Conservation (phyloP, 2,113 vertebrate species). For the Psephotus haematonotus region DNA sequence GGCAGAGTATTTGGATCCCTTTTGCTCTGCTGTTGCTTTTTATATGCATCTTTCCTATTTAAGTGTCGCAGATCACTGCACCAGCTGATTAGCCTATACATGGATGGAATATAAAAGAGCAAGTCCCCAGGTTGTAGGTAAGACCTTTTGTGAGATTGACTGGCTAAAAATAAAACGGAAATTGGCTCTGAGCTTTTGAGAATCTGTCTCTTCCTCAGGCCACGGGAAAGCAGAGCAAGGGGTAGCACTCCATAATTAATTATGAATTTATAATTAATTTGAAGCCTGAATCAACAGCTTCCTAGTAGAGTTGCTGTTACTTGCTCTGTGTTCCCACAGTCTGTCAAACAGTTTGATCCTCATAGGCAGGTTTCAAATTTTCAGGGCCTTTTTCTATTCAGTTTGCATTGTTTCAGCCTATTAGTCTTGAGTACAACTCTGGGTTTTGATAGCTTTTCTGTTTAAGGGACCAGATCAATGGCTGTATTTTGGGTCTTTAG, state of each 20-base stretch:
- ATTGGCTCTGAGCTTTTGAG: constrained; percentile 62
- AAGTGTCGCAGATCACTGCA: constrained; percentile 67
- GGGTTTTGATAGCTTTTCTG: neutral
- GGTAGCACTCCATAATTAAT: constrained; percentile 69
- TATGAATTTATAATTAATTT: constrained; percentile 67
- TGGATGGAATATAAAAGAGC: constrained; percentile 50
- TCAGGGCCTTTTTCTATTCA: neutral
- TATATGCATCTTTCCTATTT: constrained; percentile 57
- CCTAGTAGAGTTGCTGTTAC: neutral
- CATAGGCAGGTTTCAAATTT: neutral
- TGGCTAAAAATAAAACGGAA: constrained; percentile 71
- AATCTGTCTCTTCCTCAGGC: constrained; percentile 48
- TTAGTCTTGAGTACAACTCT: neutral
- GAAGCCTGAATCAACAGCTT: constrained; percentile 22
- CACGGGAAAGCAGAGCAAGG: constrained; percentile 49
- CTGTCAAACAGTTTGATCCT: neutral
- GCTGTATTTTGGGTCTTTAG: neutral
- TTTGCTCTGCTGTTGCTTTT: constrained; percentile 47
- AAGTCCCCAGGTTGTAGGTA: constrained; percentile 48
- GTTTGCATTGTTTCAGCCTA: neutral
- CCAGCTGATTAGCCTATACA: constrained; percentile 62
- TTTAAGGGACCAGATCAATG: neutral
- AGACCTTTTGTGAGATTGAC: constrained; percentile 68
- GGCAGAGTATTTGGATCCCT: neutral
- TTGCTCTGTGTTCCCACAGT: neutral